Conservation (phyloP, 2,113 vertebrate genomes). For the Loxodonta africana region DNA sequence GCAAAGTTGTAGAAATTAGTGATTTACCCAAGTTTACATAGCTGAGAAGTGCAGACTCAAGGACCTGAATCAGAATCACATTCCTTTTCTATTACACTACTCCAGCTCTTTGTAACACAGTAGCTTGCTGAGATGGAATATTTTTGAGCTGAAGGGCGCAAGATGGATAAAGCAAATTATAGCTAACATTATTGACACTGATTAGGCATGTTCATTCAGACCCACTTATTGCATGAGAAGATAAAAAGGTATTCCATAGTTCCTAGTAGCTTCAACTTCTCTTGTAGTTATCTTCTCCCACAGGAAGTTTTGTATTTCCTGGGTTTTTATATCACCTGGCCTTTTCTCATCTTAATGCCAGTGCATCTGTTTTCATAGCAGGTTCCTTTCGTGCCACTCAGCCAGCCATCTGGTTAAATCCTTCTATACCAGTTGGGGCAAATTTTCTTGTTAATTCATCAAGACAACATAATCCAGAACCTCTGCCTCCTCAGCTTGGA, state of each 20-base stretch:
- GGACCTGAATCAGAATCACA: not conserved
- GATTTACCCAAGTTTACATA: not conserved
- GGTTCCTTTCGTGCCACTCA: not conserved
- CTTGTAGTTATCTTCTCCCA: not conserved
- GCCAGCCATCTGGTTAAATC: not conserved
- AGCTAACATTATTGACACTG: not conserved
- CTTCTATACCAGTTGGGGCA: not conserved
- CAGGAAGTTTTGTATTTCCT: not conserved
- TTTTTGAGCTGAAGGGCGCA: not conserved
- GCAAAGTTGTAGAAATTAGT: not conserved
- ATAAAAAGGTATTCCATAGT: not conserved
- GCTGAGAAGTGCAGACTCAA: not conserved
- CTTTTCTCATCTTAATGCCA: not conserved
- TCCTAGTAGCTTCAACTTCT: not conserved
- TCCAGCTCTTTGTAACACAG: not conserved
- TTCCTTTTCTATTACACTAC: not conserved
- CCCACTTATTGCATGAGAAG: not conserved
- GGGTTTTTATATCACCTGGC: not conserved
- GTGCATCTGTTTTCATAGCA: not conserved
- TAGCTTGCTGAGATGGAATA: not conserved
- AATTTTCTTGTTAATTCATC: not conserved
- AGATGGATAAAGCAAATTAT: slow-evolving; percentile 2
- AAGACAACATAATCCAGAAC: not conserved
- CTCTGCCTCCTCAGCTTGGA: not conserved
- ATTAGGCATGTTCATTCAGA: not conserved